phyloP scores from a whole-genome alignment of 2,888 invertebrate species.

The Pristionchus maxplancki region DNA sequence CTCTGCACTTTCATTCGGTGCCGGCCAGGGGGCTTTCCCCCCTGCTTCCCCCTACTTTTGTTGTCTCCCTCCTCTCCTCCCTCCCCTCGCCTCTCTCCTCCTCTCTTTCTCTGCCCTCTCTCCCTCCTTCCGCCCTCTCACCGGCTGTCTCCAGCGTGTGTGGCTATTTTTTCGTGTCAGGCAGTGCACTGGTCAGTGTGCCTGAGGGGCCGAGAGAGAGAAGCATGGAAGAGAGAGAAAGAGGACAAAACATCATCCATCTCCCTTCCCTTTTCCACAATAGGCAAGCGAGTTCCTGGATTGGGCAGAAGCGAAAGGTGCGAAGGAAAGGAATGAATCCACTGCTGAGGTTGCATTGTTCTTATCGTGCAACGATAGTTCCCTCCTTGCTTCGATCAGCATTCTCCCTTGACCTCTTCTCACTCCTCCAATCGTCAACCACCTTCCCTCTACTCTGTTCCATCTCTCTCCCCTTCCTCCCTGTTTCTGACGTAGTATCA shows the following conservation, averaged over 20 bases:
- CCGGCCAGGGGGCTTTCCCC: neutral
- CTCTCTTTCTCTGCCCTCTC: constrained; percentile 31
- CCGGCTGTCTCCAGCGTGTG: constrained; percentile 40
- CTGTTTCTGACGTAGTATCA: constrained; percentile 27
- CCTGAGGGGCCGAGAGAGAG: constrained; percentile 46
- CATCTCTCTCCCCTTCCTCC: neutral
- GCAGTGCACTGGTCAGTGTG: constrained; percentile 40
- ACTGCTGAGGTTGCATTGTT: constrained; percentile 34
- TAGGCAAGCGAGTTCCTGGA: constrained; percentile 3
- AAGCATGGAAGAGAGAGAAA: constrained; percentile 22
- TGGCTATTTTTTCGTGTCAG: constrained; percentile 52
- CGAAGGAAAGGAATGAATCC: neutral
- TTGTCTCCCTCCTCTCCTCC: neutral
- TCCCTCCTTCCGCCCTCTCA: neutral
- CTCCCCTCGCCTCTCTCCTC: constrained; percentile 23
- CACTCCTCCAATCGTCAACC: neutral
- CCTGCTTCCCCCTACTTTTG: constrained; percentile 15
- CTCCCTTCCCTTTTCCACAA: neutral
- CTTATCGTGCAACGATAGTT: constrained; percentile 5
- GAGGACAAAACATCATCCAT: constrained; percentile 6
- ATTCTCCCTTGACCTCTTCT: neutral
- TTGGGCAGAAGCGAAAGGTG: too few relatives aligned
- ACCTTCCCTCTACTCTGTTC: neutral
- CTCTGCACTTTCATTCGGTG: constrained; percentile 22
- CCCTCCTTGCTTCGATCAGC: neutral